phyloP scores from a whole-genome alignment of 1,140 invertebrate genomes.

The Carposina sasakii region DNA sequence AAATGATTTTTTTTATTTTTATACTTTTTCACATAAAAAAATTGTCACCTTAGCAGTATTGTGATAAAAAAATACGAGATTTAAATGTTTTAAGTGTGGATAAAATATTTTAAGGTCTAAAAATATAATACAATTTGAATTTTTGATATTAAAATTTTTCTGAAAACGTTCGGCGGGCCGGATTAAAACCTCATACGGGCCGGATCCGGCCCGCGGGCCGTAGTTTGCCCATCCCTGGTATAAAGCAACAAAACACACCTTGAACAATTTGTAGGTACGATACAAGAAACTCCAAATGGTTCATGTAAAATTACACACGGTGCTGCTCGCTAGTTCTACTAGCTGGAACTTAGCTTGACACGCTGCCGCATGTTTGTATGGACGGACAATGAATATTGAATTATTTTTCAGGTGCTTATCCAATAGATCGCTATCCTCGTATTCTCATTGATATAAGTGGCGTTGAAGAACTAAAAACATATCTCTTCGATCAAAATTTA shows the following conservation, averaged over 20 bases:
- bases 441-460: slow-evolving; percentile 81
- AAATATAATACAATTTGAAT: no score
- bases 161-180: no score
- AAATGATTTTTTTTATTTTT: no score
- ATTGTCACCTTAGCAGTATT: no score
- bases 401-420: slow-evolving; percentile 36
- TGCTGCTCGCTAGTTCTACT: not conserved
- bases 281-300: not conserved
- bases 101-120: no score
- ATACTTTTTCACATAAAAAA: no score
- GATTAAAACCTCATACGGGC: no score
- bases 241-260: not conserved
- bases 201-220: no score
- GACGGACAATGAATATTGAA: not conserved
- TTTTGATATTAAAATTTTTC: no score
- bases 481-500: slow-evolving; percentile 54
- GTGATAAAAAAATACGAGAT: no score
- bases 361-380: not conserved
- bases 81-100: no score
- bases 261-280: not conserved
- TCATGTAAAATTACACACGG: not conserved
- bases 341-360: not conserved
- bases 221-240: not conserved
- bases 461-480: slow-evolving; percentile 75
- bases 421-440: slow-evolving; percentile 37